Base-by-base conservation (phyloP, 2,113 vertebrate genomes). In the Alaudala cheleensis region DNA sequence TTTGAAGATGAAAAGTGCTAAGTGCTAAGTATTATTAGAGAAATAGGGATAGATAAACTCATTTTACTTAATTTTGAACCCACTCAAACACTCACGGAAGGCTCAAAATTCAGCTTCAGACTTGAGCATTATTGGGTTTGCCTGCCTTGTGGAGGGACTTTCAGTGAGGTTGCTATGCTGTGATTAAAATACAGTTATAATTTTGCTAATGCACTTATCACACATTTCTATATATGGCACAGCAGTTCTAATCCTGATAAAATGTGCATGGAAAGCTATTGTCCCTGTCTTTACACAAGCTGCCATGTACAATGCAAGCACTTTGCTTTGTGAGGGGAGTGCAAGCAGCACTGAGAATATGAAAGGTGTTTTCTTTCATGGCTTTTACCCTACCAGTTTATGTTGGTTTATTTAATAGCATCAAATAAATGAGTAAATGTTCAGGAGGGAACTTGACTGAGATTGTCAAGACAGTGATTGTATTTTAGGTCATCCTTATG, bases 11-110 rank as follows among this genome's bases (percentile, higher is more conserved):
- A 97, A 90, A 96, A 97, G 94, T 95, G 96, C 94, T 90, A 97
- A 96, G 96, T 97, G 95, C 97, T 95, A 95, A 96, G 97, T 97
- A 97, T 96, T 97, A 97, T 96, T 96, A 95, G 86, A 97, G 96
- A 95, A 97, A 96, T 82, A 94, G 77, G 95, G 81, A 92, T 96
- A 96, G 96, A 96, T 96, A 96, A 96, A 96, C 93, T 97, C 84
- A 96, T 97, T 97, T 97, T 97, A 96, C 96, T 97, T 97, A 96
- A 96, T 97, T 97, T 95, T 97, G 96, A 97, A 97, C 95, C 91
- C 95, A 94, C 93, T 97, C 94, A 95, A 94, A 92, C 88, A 60
- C 81, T 91, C 74, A 78, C 1, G 1, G 53, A 94, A 49, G 80
- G 86, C 93, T 97, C 92, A 94, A 93, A 88, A 96, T 96, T 97